Percentiles rank a stretch among this genome's conserved stretches.
These are phyloP conservation scores for Saccostrea cuccullata DNA, from an alignment of 1,140 invertebrate genomes.

Conservation along the genomic window DNA sequence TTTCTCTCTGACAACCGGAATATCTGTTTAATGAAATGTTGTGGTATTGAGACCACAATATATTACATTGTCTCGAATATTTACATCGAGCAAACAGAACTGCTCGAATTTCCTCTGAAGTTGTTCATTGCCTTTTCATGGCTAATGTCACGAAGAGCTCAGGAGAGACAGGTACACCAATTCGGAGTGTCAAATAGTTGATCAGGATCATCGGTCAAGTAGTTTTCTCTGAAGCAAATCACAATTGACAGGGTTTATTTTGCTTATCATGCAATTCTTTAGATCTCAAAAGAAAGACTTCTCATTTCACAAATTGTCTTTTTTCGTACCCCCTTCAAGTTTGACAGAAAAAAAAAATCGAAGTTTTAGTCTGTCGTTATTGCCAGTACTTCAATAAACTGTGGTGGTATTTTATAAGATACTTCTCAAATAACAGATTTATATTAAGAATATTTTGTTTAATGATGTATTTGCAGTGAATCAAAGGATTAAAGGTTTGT, in stretches of 20 bases:
- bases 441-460: neutral
- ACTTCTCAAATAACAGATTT: neutral
- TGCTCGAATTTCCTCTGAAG: neutral
- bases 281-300: neutral
- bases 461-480: neutral
- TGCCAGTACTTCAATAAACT: neutral
- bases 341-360: neutral
- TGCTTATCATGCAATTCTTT: neutral
- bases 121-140: neutral
- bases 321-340: neutral
- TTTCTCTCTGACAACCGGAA: too few relatives aligned
- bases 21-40: too few relatives aligned
- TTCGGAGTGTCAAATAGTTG: constrained; percentile 12
- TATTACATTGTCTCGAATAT: neutral
- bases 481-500: neutral
- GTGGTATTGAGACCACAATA: neutral
- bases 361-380: neutral
- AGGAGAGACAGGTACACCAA: neutral
- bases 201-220: neutral
- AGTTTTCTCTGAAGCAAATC: neutral
- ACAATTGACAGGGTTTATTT: neutral
- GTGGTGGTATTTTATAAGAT: neutral
- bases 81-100: neutral
- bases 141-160: neutral
- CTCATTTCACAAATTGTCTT: neutral